phyloP scores from a whole-genome alignment of 2,113 vertebrate species.

The Rhea americana region DNA sequence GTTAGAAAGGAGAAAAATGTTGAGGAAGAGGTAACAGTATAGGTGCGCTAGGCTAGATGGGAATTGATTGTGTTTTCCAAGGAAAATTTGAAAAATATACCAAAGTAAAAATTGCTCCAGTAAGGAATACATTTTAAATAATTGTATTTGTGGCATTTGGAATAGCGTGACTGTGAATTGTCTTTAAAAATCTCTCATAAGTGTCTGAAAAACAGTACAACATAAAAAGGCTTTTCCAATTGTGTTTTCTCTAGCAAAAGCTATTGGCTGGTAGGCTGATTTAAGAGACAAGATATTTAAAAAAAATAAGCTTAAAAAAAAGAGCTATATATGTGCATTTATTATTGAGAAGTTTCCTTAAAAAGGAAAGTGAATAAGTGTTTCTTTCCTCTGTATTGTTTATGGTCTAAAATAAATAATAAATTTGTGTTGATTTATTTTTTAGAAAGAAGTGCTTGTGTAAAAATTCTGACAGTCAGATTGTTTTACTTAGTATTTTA shows the following conservation, averaged over 20 bases:
- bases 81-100: constrained; percentile 52
- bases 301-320: constrained; percentile 58
- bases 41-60: constrained; percentile 26
- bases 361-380: not conserved
- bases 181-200: constrained; percentile 38
- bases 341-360: not conserved
- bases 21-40: not conserved
- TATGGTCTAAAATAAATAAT: constrained; percentile 57
- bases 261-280: constrained; percentile 4
- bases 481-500: constrained; percentile 39
- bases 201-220: constrained; percentile 37
- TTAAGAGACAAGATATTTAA: not conserved
- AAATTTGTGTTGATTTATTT: constrained; percentile 23
- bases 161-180: constrained; percentile 23
- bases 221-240: constrained; percentile 37
- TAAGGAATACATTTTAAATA: constrained; percentile 62
- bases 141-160: constrained; percentile 13
- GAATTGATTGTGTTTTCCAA: constrained; percentile 45
- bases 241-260: constrained; percentile 46
- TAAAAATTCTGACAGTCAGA: constrained; percentile 4
- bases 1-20: constrained; percentile 38
- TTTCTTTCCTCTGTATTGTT: constrained; percentile 45
- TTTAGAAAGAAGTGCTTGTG: constrained; percentile 11
- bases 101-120: constrained; percentile 47
- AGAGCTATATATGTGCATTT: not conserved